Conservation (phyloP, 2,888 invertebrate genomes). For the Torymus aiolomorphi region DNA sequence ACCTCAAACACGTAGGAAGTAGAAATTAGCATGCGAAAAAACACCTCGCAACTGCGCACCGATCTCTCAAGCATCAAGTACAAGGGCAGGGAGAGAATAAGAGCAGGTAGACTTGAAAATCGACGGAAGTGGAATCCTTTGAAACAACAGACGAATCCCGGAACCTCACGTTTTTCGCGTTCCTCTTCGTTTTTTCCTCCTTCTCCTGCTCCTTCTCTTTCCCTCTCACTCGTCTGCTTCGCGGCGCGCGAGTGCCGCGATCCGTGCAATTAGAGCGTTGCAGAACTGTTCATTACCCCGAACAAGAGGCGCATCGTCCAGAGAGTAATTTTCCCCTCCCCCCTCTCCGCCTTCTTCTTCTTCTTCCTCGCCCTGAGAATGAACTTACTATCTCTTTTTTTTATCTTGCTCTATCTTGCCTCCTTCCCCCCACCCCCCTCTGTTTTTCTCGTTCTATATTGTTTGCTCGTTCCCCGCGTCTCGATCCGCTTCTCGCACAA, state of each 20-base stretch:
- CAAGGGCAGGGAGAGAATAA: background rate
- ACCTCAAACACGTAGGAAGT: background rate
- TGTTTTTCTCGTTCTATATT: constrained; percentile 13
- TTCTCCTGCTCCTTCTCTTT: background rate
- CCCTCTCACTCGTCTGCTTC: background rate
- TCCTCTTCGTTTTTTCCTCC: constrained; percentile 35
- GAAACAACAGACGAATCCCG: constrained; percentile 52
- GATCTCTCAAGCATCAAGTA: background rate
- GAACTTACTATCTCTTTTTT: constrained; percentile 42
- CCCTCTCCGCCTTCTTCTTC: constrained; percentile 38
- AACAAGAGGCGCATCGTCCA: constrained; percentile 57
- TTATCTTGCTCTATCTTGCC: constrained; percentile 39
- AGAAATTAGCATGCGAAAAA: constrained; percentile 1
- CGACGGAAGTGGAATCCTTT: constrained; percentile 52
- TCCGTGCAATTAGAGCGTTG: constrained; percentile 56
- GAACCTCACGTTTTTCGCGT: constrained; percentile 53
- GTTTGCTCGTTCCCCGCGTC: background rate
- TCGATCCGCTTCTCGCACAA: constrained; percentile 16
- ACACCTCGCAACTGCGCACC: background rate
- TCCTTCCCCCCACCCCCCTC: background rate
- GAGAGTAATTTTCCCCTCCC: constrained; percentile 63
- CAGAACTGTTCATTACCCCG: constrained; percentile 60
- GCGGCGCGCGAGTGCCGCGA: constrained; percentile 22
- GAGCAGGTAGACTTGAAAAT: constrained; percentile 28
- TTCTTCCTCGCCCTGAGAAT: constrained; percentile 52